Base-by-base conservation (phyloP, 1,140 invertebrate genomes). In the Lucilia sericata region DNA sequence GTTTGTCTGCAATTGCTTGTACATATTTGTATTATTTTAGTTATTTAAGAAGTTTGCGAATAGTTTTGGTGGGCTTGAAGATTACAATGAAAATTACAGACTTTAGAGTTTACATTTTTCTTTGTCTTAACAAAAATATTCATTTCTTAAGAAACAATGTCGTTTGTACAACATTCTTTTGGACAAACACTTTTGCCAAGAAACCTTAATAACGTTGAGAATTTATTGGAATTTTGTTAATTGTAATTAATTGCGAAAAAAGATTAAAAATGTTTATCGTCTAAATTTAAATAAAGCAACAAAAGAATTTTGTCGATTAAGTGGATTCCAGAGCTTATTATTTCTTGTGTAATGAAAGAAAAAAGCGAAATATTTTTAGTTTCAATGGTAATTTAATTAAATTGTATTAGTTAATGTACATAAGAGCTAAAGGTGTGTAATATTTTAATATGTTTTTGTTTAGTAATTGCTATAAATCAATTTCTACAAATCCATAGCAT, bases 161-260 rank as follows among this genome's bases (percentile, higher is more conserved):
- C n/a, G 5, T 25, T 21, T 7, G 19, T 21, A 70, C 9, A 70
- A 25, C 2, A 80, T 80, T 80, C 42, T 51, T 80, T 49, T 25
- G 25, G 25, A 3, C 42, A 1, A 51, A 80, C 76, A 80, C 76
- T 51, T 30, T 51, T 21, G n/a, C 55, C 55, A 70, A 51, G 76
- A 80, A 80, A 80, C 76, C 76, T 70, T 70, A 70, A 70, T 10
- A 70, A 70, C 19, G 65, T 70, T 21, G 21, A 19, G 21, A 70
- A 19, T 70, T 70, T 70, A 70, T 70, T 70, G 65, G 65, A 70
- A 70, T 70, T 70, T 70, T n/a, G n/a, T 70, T 70, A 70, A 70
- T 70, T 70, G 65, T 21, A 17, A 60, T 60, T 60, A 60, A 60
- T 60, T 60, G 55, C 55, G n/a, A 60, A 60, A 10, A 30, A 70